Evolutionary conservation across 2,113 vertebrate genomes (phyloP).

Genomic region (Laticauda colubrina): DNA sequence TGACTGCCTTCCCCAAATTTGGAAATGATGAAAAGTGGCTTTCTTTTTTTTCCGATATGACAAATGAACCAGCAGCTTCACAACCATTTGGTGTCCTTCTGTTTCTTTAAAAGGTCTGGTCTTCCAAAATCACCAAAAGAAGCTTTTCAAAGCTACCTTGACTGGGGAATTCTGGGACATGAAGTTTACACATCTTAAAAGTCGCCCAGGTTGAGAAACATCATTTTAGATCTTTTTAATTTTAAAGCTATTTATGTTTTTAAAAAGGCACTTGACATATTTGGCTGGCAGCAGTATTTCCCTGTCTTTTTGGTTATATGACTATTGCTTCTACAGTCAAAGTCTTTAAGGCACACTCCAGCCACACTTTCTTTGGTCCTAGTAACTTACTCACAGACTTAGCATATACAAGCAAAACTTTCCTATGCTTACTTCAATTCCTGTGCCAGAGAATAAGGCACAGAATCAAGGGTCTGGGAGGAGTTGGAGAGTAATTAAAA

Average conservation of each 20-base stretch:
- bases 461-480: neutral
- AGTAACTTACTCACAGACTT: neutral
- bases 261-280: neutral
- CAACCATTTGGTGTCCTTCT: neutral
- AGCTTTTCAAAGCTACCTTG: neutral
- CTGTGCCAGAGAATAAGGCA: conserved; percentile 16
- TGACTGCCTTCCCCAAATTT: neutral
- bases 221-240: fast-evolving
- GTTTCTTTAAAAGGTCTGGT: neutral
- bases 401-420: neutral
- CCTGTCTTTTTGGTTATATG: neutral
- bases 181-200: no score
- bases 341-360: neutral
- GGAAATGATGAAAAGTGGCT: no score
- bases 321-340: neutral
- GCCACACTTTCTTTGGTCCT: neutral
- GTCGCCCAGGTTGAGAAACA: no score
- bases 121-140: neutral
- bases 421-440: fast-evolving
- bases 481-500: neutral
- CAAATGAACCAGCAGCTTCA: neutral
- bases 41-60: no score
- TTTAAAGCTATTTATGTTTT: neutral
- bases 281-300: neutral
- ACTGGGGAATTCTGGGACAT: no score